These are phyloP conservation scores for Onychomys torridus DNA, from an alignment of 2,797 vertebrate genomes.

Conservation along the genomic window DNA sequence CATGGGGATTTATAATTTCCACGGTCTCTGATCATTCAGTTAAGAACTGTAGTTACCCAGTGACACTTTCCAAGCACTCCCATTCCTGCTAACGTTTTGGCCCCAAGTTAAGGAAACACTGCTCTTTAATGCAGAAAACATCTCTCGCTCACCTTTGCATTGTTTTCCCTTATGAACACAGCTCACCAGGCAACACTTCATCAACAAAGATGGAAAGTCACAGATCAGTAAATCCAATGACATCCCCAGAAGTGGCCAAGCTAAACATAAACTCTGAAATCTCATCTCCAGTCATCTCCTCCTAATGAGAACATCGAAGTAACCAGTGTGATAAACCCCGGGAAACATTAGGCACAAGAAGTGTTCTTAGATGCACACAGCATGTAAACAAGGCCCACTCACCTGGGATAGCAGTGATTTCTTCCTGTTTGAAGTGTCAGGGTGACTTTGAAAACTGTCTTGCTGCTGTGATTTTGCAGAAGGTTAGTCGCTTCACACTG, in stretches of 20 bases:
- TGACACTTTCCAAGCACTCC: conserved; percentile 22
- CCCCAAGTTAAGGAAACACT: conserved; percentile 28
- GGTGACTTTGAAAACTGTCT: neutral
- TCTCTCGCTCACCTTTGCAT: conserved; percentile 24
- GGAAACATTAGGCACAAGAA: neutral
- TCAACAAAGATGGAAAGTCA: conserved; percentile 2
- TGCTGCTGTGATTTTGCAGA: conserved; percentile 3
- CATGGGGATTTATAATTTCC: neutral
- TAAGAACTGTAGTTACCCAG: conserved; percentile 31
- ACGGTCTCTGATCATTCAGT: conserved; percentile 28
- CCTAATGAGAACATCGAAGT: neutral
- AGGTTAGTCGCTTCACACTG: conserved; percentile 1
- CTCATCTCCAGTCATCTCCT: neutral
- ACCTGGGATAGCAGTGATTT: neutral
- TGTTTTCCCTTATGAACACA: conserved; percentile 28
- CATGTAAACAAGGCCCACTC: neutral
- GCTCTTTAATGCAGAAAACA: conserved; percentile 28
- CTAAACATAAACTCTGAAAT: neutral
- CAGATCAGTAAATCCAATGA: neutral
- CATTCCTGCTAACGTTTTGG: conserved; percentile 42
- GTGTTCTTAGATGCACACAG: neutral
- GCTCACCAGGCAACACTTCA: conserved; percentile 39
- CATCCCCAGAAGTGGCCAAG: neutral
- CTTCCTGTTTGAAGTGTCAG: neutral
- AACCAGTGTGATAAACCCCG: neutral